phyloP scores from a whole-genome alignment of 2,888 invertebrate genomes.

The Clunio marinus region DNA sequence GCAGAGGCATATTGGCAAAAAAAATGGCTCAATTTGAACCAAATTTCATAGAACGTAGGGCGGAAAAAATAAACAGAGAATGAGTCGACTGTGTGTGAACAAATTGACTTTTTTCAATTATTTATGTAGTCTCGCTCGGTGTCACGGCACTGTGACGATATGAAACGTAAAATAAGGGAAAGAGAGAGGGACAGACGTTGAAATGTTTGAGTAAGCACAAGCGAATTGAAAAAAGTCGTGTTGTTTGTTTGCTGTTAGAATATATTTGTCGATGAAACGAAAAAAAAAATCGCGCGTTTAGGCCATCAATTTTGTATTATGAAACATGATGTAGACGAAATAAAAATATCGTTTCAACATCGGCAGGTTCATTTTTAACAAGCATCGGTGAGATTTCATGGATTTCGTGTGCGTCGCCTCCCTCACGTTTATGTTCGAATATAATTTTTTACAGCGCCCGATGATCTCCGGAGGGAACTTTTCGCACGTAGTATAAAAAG shows the following conservation, averaged over 20 bases:
- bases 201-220: constrained; percentile 15
- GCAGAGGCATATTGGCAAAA: not conserved
- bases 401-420: too few relatives aligned
- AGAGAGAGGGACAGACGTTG: too few relatives aligned
- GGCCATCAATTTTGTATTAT: constrained; percentile 27
- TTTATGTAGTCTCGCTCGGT: constrained; percentile 20
- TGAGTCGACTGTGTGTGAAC: too few relatives aligned
- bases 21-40: constrained; percentile 14
- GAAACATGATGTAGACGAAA: constrained; percentile 2
- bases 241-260: constrained; percentile 14
- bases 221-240: not conserved
- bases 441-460: not conserved
- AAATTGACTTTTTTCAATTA: constrained; percentile 39
- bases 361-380: not conserved
- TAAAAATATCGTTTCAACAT: too few relatives aligned
- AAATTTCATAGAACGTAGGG: not conserved
- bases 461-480: not conserved
- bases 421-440: not conserved
- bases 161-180: not conserved
- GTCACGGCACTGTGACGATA: constrained; percentile 4
- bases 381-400: not conserved
- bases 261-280: not conserved
- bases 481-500: not conserved
- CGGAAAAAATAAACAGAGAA: not conserved
- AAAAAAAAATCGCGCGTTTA: not conserved